phyloP scores from a whole-genome alignment of 30 jellyfish, hydroid and myxozoan species.

The Catostylus mosaicus region DNA sequence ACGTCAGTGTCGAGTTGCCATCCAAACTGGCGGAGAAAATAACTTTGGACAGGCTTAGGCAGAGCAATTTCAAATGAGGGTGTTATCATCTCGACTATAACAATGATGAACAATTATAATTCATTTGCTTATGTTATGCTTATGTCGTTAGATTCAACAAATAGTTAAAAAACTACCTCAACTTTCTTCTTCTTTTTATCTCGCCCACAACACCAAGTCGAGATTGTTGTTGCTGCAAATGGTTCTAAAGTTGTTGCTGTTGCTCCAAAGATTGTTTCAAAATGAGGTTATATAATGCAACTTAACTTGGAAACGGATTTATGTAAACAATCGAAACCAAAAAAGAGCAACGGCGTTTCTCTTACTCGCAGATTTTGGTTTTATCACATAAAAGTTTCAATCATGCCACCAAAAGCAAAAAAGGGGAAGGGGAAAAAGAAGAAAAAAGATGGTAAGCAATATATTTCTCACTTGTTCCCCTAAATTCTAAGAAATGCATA shows the following conservation, averaged over 20 bases:
- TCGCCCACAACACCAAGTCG: no score
- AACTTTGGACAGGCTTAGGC: no score
- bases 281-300: conserved; percentile 1
- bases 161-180: no score
- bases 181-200: no score
- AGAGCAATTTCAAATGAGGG: no score
- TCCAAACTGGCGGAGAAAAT: no score
- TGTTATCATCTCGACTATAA: no score
- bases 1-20: no score
- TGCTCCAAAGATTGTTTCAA: background rate
- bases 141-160: no score
- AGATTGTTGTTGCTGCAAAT: no score
- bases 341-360: background rate
- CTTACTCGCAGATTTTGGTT: background rate
- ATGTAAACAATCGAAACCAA: background rate
- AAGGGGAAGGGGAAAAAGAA: conserved; percentile 65
- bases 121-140: no score
- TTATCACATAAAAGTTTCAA: background rate
- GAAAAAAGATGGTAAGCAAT: conserved; percentile 59
- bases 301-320: conserved; percentile 14
- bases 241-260: conserved; percentile 16
- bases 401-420: conserved; percentile 64
- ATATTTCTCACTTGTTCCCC: background rate
- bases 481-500: background rate
- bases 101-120: no score